Base-by-base conservation (phyloP, 2,113 vertebrate genomes). In the Aleadryas rufinucha region DNA sequence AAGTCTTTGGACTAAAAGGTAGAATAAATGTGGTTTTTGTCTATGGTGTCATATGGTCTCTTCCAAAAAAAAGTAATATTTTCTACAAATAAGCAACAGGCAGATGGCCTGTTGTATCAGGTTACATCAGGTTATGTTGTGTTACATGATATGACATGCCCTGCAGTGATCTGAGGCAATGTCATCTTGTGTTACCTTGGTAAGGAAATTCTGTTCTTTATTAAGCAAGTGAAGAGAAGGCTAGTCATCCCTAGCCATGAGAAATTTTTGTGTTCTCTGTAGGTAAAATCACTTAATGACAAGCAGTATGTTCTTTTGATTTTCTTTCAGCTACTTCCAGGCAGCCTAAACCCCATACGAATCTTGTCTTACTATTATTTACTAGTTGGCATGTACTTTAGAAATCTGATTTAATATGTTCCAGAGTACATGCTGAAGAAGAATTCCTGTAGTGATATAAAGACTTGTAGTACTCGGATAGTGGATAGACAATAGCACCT, bases 121-220 rank as follows among this genome's bases (percentile, higher is more conserved):
- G 93, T 97, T 97, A 86, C 39, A 5, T 93, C 64, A 92, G 95
- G 95, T 96, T 96, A 75, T 96, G 92, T 95, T 97, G 72, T 90
- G 87, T 91, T 98, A 96, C 96, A n/a, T 75, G 93, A 96, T 91
- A 85, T 97, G 97, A 97, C 97, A 96, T 97, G 95, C 87, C 94
- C 95, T 96, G 84, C 90, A 90, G 87, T 98, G 96, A 98, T 96
- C 97, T 72, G 91, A 97, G 97, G 97, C 98, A 95, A 96, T 97
- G 97, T 97, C 97, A 97, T 72, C 91, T 95, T 96, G 86, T 95
- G 94, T 98, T 98, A 97, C 94, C 76, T 89, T 57, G 33, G 91
- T 85, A 95, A 96, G 95, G 76, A 85, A 70, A 85, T 79, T 86
- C 75, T 90, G 71, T 97, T 97, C 97, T 98, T 97, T 97, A 97